Conservation (phyloP, 2,797 vertebrate species). For the Gobionotothen gibberifrons region DNA sequence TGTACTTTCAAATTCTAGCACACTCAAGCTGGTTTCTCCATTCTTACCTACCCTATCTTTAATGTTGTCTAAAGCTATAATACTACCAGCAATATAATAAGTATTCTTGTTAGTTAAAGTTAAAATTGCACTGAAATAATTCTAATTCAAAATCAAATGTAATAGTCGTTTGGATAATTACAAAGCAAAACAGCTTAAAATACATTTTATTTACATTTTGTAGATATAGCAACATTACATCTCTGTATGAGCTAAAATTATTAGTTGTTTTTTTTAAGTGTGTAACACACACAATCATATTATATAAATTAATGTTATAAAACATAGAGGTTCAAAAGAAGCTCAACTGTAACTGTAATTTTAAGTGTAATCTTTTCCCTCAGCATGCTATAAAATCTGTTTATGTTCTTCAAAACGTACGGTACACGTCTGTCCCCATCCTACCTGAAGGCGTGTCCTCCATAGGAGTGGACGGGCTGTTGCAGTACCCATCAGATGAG, state of each 20-base stretch:
- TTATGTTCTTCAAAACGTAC: not conserved
- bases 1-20: no score
- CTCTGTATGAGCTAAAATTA: not conserved
- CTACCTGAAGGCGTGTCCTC: slow-evolving; percentile 72
- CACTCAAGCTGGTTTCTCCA: no score
- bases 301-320: no score
- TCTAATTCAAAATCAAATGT: not conserved
- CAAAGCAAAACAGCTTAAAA: not conserved
- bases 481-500: slow-evolving; percentile 80
- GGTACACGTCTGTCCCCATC: not conserved
- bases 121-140: not conserved
- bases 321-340: not conserved
- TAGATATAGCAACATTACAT: not conserved
- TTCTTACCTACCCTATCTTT: no score
- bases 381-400: not conserved
- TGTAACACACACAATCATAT: no score
- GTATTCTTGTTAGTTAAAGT: not conserved
- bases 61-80: not conserved
- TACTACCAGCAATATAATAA: not conserved
- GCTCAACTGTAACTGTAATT: no score
- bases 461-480: slow-evolving; percentile 68
- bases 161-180: not conserved
- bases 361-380: not conserved
- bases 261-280: not conserved
- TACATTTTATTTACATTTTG: not conserved